Base-by-base conservation (phyloP, 2,113 vertebrate species). In the Percina caprodes region DNA sequence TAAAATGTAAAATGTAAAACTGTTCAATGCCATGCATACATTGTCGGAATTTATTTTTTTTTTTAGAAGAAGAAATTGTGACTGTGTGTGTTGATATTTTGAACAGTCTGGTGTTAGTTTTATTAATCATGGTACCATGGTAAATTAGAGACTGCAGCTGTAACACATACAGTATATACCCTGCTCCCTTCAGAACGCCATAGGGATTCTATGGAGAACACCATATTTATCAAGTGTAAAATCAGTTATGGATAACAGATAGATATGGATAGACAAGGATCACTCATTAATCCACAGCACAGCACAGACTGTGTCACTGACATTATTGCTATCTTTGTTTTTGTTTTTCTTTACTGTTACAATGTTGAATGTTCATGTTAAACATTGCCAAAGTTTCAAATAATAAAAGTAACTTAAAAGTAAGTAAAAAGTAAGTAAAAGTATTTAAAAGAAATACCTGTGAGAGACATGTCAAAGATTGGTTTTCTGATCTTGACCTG, bases 111-210 rank as follows among this genome's bases (percentile, higher is more conserved):
- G 14, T 67, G 66, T 39, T 48, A 59, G 66, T 60, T 66, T 26
- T 59, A 55, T 86, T 79, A 67, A 62, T 80, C 35, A 63, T 26
- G 21, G 56, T 61, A 60, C 6, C 54, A 61, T 51, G 62, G 55
- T 48, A 42, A 71, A 73, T 82, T 72, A 70, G 58, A 66, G 65
- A 51, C n/a, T 46, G 45, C 73, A 79, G 80, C 69, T 63, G 48
- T 55, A 74, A 65, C 39, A 52, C 55, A 58, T 55, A 61, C 7
- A 69, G 60, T 55, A 39, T 70, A 45, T 51, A 30, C 59, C 66
- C 59, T 35, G 56, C 67, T 39, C 51, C 69, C 51, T 70, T 63
- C 56, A 51, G 24, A 62, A 69, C 6, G 55, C 51, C 55, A 75
- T 14, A 48, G 21, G 55, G 62, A 58, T 82, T 82, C 71, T 82